phyloP scores from a whole-genome alignment of 2,888 invertebrate genomes.

The Mamestra brassicae region DNA sequence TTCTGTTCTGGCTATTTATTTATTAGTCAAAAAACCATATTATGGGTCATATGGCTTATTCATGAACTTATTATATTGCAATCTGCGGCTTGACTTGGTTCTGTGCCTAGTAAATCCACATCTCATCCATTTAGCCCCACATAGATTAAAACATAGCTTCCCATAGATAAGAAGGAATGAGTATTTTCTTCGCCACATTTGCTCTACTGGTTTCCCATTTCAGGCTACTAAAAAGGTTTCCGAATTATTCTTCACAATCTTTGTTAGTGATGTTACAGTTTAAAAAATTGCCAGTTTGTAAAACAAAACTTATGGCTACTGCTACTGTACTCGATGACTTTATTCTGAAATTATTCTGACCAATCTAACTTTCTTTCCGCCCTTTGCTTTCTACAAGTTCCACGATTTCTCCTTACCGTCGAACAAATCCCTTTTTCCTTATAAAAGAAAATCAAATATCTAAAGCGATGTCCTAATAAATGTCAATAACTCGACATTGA shows the following conservation, averaged over 20 bases:
- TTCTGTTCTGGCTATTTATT: neutral
- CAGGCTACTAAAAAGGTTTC: neutral
- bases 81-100: neutral
- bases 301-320: neutral
- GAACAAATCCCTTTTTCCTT: neutral
- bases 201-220: neutral
- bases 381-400: neutral
- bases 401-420: too few species aligned
- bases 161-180: neutral
- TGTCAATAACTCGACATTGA: conserved; percentile 6
- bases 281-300: neutral
- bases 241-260: neutral
- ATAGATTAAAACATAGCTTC: too few species aligned
- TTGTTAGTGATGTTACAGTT: neutral
- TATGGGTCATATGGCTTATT: neutral
- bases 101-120: neutral
- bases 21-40: neutral
- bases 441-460: neutral
- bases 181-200: neutral
- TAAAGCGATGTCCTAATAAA: conserved; percentile 3
- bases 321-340: neutral
- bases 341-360: neutral
- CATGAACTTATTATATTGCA: neutral
- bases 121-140: neutral
- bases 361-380: neutral